A percentile compares a stretch with the other conserved stretches of the same genome.
phyloP scores from a whole-genome alignment of 1,140 invertebrate genomes.

The Araneus ventricosus region DNA sequence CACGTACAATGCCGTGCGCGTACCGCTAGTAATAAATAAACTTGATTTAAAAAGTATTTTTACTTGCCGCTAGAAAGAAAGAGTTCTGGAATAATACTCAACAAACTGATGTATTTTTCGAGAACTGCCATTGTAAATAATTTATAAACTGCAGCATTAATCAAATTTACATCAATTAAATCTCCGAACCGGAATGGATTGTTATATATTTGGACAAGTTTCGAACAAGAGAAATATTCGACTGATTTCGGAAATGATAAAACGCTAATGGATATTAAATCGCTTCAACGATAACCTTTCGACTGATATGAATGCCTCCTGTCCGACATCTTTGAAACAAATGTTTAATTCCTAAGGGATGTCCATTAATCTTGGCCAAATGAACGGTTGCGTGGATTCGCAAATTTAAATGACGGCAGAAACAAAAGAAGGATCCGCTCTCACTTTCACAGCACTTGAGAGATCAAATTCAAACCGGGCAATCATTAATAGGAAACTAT shows the following conservation, averaged over 20 bases:
- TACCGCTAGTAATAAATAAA: no score
- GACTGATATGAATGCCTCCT: conserved; percentile 47
- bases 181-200: background rate
- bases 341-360: conserved; percentile 40
- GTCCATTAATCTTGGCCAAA: conserved; percentile 47
- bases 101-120: no score
- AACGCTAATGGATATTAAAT: conserved; percentile 67
- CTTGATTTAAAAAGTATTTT: no score
- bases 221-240: background rate
- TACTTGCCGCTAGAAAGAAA: no score
- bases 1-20: no score
- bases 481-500: background rate
- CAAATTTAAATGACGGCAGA: conserved; percentile 25
- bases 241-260: conserved; percentile 25
- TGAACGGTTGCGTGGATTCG: background rate
- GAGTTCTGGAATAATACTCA: no score
- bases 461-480: background rate
- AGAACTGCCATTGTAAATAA: no score
- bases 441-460: background rate
- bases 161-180: background rate
- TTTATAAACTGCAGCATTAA: background rate
- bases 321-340: conserved; percentile 56
- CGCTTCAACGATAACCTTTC: conserved; percentile 42
- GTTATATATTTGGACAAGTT: background rate
- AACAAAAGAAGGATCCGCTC: background rate